Evolutionary conservation across 2,888 invertebrate genomes (phyloP).

Genomic region (Tipula lateralis): DNA sequence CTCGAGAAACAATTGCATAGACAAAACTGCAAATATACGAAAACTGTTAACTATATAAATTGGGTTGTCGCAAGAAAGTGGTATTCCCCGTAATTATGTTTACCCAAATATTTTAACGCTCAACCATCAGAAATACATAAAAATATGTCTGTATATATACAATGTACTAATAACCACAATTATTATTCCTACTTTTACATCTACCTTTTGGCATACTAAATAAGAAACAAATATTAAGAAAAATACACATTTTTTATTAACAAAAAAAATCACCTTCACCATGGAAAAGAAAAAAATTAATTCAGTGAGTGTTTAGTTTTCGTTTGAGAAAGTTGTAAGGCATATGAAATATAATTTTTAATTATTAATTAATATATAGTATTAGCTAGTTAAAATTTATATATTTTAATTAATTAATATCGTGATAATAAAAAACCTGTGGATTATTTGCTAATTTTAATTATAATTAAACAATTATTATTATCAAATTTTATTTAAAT

Average conservation of each 20-base stretch:
- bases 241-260: not conserved
- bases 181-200: not conserved
- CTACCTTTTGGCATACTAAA: slow-evolving; percentile 29
- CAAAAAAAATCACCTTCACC: slow-evolving; percentile 28
- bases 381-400: not conserved
- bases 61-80: too few species aligned
- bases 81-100: not conserved
- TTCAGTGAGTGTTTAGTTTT: slow-evolving; percentile 29
- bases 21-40: too few species aligned
- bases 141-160: not conserved
- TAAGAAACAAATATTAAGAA: slow-evolving; percentile 27
- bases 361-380: not conserved
- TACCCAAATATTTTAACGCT: not conserved
- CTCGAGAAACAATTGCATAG: too few species aligned
- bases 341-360: not conserved
- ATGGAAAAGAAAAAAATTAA: slow-evolving; percentile 26
- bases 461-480: too few species aligned
- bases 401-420: not conserved
- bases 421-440: not conserved
- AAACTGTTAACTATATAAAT: too few species aligned
- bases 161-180: not conserved
- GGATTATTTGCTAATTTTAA: not conserved
- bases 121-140: not conserved
- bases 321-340: slow-evolving; percentile 28
- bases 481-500: not conserved